phyloP scores from a whole-genome alignment of 2,888 invertebrate species.

The Gastrophysa polygoni region DNA sequence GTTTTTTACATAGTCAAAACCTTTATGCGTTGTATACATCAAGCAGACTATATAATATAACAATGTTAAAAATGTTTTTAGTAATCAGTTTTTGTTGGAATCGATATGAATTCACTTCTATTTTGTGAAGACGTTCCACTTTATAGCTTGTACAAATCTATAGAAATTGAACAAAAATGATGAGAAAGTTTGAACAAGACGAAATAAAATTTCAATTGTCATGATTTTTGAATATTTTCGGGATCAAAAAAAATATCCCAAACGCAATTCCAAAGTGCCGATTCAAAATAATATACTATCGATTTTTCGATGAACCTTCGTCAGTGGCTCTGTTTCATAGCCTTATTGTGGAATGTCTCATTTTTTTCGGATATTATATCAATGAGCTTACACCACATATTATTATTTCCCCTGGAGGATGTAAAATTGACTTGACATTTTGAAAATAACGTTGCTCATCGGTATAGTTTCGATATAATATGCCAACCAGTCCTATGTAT shows the following conservation, averaged over 20 bases:
- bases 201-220: no score
- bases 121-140: no score
- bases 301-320: no score
- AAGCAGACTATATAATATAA: slow-evolving; percentile 45
- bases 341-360: neutral
- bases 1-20: slow-evolving; percentile 49
- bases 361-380: neutral
- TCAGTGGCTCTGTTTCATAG: no score
- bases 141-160: no score
- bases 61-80: slow-evolving; percentile 49
- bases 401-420: neutral
- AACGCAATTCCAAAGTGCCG: no score
- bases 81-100: slow-evolving; percentile 43
- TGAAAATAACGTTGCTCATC: neutral
- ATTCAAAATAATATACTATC: no score
- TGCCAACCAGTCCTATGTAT: neutral
- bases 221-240: no score
- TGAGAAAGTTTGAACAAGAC: no score
- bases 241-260: no score
- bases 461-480: neutral
- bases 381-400: neutral
- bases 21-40: slow-evolving; percentile 50
- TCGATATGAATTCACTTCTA: slow-evolving; percentile 31
- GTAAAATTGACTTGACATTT: neutral
- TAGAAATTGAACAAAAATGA: no score